Percentiles rank a stretch among this genome's conserved stretches.
Evolutionary conservation across 2,113 vertebrate genomes (phyloP).

Genomic region (Pipra filicauda): DNA sequence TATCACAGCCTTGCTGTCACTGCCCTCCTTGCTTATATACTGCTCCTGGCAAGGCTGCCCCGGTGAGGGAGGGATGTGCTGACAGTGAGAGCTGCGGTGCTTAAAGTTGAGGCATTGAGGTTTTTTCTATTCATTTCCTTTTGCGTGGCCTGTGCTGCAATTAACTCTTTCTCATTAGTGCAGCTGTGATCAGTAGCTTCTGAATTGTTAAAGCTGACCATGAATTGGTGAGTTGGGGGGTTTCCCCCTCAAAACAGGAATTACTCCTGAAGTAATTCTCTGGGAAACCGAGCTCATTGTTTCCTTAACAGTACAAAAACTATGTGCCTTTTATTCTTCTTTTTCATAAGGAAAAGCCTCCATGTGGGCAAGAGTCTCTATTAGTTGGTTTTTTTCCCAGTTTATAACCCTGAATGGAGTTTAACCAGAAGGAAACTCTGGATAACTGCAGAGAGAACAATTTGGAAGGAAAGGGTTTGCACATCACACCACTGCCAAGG

Average conservation of each 20-base stretch:
- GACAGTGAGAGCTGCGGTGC: neutral
- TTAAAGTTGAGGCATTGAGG: neutral
- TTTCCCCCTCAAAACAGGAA: neutral
- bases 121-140: neutral
- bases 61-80: neutral
- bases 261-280: neutral
- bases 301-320: neutral
- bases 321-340: neutral
- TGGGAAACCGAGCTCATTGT: accelerated
- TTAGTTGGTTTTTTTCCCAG: neutral
- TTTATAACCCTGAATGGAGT: neutral
- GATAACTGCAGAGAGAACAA: neutral
- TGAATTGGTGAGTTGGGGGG: accelerated
- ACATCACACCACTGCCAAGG: neutral
- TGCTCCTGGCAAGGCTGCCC: neutral
- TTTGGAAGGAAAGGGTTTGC: neutral
- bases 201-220: neutral
- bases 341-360: neutral
- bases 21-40: neutral
- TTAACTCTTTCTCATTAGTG: neutral
- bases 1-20: neutral
- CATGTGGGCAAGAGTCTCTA: neutral
- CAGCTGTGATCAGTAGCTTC: neutral
- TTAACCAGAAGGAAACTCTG: neutral
- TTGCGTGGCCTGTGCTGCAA: neutral